These are phyloP conservation scores for Ophiothrix spiculata DNA, from an alignment of 35 echinoderm and acorn worm genomes.

Conservation along the genomic window DNA sequence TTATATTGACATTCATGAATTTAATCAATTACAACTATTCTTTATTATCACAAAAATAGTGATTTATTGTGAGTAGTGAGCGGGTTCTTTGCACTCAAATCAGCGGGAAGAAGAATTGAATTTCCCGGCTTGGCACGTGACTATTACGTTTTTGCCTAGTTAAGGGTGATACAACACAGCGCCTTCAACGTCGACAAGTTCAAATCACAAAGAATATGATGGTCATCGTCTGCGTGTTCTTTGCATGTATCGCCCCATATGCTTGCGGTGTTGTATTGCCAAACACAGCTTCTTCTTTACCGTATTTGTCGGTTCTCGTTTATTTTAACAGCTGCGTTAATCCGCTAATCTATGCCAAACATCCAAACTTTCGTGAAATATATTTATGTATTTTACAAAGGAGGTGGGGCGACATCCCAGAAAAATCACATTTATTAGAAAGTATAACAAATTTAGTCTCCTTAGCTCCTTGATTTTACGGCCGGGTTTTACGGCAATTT, in stretches of 20 bases:
- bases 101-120: too few relatives aligned
- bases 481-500: too few relatives aligned
- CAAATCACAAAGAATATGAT: constrained; percentile 1
- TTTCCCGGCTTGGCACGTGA: too few relatives aligned
- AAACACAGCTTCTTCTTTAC: neutral
- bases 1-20: too few relatives aligned
- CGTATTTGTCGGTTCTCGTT: neutral
- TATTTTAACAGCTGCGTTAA: neutral
- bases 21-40: too few relatives aligned
- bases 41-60: too few relatives aligned
- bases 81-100: too few relatives aligned
- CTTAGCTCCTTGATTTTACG: too few relatives aligned
- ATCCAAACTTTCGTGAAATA: neutral
- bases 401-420: neutral
- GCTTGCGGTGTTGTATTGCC: neutral
- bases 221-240: neutral
- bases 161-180: too few relatives aligned
- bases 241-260: neutral
- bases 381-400: neutral
- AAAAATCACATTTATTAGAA: neutral
- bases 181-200: neutral
- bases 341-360: neutral
- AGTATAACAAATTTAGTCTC: too few relatives aligned
- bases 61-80: too few relatives aligned
- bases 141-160: too few relatives aligned